These are phyloP conservation scores for Tolmerus cingulatus DNA, from an alignment of 2,888 invertebrate genomes.

Conservation along the genomic window DNA sequence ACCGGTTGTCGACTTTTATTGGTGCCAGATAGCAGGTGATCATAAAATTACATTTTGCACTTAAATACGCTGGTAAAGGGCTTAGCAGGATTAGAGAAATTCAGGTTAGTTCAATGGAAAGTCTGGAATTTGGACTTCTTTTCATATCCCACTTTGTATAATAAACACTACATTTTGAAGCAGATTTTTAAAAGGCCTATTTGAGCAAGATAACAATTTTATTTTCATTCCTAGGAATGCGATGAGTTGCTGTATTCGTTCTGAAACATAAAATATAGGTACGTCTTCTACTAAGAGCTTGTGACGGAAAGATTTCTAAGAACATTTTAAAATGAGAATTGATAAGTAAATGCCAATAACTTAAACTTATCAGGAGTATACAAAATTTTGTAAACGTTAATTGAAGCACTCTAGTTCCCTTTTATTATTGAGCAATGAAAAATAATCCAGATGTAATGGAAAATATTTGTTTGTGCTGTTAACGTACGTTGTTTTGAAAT, in stretches of 20 bases:
- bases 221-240: background rate
- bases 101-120: background rate
- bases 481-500: background rate
- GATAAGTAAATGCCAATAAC: background rate
- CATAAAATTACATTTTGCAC: background rate
- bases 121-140: background rate
- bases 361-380: background rate
- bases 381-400: background rate
- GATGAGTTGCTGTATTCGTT: background rate
- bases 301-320: background rate
- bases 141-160: background rate
- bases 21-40: background rate
- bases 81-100: background rate
- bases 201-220: background rate
- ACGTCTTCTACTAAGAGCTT: too few species aligned
- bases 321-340: background rate
- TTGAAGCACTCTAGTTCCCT: background rate
- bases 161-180: background rate
- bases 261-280: background rate
- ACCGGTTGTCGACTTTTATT: background rate
- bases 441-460: background rate
- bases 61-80: background rate
- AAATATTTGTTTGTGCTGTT: background rate
- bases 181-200: background rate
- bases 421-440: background rate